Conservation (phyloP, 2,888 invertebrate genomes). For the Molanna angustata region DNA sequence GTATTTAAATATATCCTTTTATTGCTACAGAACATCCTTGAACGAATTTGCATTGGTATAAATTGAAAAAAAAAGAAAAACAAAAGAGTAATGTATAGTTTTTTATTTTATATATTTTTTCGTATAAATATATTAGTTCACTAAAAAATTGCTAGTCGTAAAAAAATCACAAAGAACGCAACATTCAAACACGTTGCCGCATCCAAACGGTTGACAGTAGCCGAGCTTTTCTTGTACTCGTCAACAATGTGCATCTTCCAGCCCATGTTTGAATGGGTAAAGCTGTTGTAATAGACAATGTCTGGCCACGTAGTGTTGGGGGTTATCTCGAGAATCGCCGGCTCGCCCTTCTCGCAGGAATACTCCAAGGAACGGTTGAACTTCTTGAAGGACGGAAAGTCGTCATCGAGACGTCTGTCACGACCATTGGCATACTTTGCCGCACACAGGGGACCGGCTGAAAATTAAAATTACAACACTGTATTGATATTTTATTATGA, state of each 20-base stretch:
- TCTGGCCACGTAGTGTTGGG: slow-evolving; percentile 92
- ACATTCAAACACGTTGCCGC: slow-evolving; percentile 2
- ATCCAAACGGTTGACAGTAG: slow-evolving; percentile 14
- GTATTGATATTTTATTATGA: too few species aligned
- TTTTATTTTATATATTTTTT: not conserved
- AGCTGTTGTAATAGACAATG: slow-evolving; percentile 89
- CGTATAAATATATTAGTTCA: slow-evolving; percentile 1
- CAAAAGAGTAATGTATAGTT: not conserved
- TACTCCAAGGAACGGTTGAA: slow-evolving; percentile 76
- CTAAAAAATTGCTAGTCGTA: slow-evolving; percentile 9
- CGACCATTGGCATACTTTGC: slow-evolving; percentile 62
- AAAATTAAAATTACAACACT: too few species aligned
- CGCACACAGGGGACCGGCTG: slow-evolving; percentile 77
- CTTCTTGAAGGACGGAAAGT: slow-evolving; percentile 74
- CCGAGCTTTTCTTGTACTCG: slow-evolving; percentile 53
- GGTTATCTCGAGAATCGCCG: slow-evolving; percentile 72
- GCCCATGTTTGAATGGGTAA: slow-evolving; percentile 92
- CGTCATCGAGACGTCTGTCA: slow-evolving; percentile 76
- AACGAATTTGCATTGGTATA: too few species aligned
- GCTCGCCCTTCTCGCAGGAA: slow-evolving; percentile 68
- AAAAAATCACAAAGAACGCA: slow-evolving; percentile 16
- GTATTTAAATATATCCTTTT: too few species aligned
- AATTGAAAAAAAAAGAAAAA: too few species aligned
- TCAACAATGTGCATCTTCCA: slow-evolving; percentile 92
- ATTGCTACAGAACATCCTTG: too few species aligned